Conservation (phyloP, 2,888 invertebrate genomes). For the Limnephilus marmoratus region DNA sequence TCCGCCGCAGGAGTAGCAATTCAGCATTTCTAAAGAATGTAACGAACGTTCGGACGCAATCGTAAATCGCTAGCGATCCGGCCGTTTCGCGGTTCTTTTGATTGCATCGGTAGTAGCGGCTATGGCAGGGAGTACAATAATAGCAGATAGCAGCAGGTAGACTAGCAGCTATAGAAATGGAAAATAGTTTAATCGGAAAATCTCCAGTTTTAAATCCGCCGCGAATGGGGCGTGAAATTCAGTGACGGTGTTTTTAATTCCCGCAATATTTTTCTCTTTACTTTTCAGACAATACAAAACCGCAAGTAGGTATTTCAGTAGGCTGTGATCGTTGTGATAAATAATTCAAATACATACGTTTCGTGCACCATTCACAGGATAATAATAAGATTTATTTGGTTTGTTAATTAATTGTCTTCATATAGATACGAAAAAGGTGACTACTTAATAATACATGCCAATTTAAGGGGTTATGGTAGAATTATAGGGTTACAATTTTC, state of each 20-base stretch:
- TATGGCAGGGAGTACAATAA: neutral
- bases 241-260: neutral
- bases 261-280: neutral
- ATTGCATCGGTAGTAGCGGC: no score
- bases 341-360: no score
- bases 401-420: no score
- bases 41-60: neutral
- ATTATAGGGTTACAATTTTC: no score
- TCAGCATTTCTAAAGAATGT: neutral
- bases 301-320: neutral
- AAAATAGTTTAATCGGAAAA: neutral
- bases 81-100: neutral
- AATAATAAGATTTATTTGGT: no score
- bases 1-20: neutral
- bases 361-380: no score
- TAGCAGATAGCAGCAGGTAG: neutral
- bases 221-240: neutral
- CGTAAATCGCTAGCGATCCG: slow-evolving; percentile 15
- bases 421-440: no score
- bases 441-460: no score
- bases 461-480: no score
- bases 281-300: neutral
- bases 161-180: neutral
- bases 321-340: neutral
- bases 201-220: neutral